These are phyloP conservation scores for Adela reaumurella DNA, from an alignment of 2,888 invertebrate genomes.

Conservation along the genomic window DNA sequence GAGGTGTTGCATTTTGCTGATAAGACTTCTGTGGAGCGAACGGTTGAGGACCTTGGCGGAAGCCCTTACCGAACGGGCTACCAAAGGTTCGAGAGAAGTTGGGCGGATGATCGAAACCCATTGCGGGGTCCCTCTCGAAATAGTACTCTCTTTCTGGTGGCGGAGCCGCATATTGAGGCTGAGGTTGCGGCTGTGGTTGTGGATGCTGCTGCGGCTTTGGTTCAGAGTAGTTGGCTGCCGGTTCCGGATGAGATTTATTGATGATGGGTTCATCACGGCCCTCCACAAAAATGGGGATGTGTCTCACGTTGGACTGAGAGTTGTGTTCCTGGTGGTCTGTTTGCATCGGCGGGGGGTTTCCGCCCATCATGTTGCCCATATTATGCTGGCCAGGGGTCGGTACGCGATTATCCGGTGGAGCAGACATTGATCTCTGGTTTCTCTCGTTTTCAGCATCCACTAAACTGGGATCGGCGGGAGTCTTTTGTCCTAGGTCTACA, in stretches of 20 bases:
- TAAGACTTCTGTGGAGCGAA: slow-evolving; percentile 49
- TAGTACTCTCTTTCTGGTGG: slow-evolving; percentile 41
- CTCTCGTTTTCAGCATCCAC: slow-evolving; percentile 56
- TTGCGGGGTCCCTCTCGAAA: slow-evolving; percentile 35
- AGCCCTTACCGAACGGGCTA: slow-evolving; percentile 34
- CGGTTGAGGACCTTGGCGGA: slow-evolving; percentile 42
- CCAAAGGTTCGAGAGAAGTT: slow-evolving; percentile 45
- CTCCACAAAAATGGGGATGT: slow-evolving; percentile 87
- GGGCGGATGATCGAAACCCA: slow-evolving; percentile 36
- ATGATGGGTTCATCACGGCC: slow-evolving; percentile 77
- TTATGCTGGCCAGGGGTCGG: slow-evolving; percentile 18
- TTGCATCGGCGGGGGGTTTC: slow-evolving; percentile 24
- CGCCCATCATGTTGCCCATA: slow-evolving; percentile 30
- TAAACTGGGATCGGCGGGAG: slow-evolving; percentile 47
- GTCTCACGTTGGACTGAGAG: slow-evolving; percentile 61
- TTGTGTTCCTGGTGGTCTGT: slow-evolving; percentile 22
- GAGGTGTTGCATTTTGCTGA: slow-evolving; percentile 32
- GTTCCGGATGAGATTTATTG: slow-evolving; percentile 52
- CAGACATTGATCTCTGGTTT: slow-evolving; percentile 73
- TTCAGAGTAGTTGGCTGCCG: slow-evolving; percentile 29
- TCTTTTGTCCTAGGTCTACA: slow-evolving; percentile 71
- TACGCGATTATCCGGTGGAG: slow-evolving; percentile 63
- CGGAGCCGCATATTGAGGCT: slow-evolving; percentile 29
- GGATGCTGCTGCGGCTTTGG: slow-evolving; percentile 15
- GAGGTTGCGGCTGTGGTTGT: too few relatives aligned